Evolutionary conservation across 2,113 vertebrate species (phyloP).

Genomic region (Noctilio leporinus): DNA sequence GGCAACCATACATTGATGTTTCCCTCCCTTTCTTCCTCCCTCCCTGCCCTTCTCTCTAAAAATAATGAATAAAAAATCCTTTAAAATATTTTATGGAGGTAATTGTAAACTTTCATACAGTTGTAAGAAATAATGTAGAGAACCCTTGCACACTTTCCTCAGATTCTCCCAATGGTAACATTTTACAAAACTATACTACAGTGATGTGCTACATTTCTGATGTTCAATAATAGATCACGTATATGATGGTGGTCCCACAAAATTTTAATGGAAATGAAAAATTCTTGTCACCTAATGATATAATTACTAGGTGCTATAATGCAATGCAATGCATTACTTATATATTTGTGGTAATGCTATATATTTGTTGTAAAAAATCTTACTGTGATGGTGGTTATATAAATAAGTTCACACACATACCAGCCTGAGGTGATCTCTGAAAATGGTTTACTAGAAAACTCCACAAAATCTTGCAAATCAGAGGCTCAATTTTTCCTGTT

Average conservation of each 20-base stretch:
- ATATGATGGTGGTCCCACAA: neutral
- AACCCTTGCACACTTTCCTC: neutral
- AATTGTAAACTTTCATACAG: neutral
- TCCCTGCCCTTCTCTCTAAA: no score
- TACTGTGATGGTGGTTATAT: neutral
- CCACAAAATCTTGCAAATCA: neutral
- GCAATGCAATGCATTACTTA: neutral
- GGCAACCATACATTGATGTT: no score
- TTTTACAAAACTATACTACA: neutral
- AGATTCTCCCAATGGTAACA: neutral
- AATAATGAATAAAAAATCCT: no score
- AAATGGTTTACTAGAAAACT: neutral
- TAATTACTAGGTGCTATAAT: neutral
- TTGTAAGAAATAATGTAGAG: neutral
- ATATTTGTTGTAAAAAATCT: neutral
- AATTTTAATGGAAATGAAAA: neutral
- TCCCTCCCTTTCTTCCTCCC: no score
- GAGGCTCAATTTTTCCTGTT: neutral
- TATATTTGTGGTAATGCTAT: neutral
- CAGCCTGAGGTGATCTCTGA: neutral
- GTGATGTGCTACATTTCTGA: neutral
- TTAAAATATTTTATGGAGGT: no score
- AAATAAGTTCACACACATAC: neutral
- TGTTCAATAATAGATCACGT: neutral
- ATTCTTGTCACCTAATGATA: neutral